phyloP scores from a whole-genome alignment of 1,140 invertebrate species.

The Mactra quadrangularis region DNA sequence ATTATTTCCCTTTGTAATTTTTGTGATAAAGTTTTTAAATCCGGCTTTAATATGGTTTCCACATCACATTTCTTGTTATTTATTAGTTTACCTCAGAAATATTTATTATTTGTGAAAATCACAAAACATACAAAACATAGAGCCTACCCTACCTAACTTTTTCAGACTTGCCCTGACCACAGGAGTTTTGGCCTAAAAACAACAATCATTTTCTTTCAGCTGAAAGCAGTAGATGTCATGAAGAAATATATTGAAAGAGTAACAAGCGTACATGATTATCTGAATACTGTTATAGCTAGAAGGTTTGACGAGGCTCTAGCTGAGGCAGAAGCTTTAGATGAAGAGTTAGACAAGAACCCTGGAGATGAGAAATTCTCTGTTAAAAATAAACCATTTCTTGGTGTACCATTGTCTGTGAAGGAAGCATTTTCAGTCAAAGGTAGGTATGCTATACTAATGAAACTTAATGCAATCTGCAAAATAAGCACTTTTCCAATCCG shows the following conservation, averaged over 20 bases:
- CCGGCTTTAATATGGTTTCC: no score
- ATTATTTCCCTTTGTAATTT: no score
- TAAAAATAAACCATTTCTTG: constrained; percentile 78
- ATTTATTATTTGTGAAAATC: no score
- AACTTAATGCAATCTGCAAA: no score
- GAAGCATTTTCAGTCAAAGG: constrained; percentile 81
- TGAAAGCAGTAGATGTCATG: constrained; percentile 79
- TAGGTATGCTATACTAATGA: neutral
- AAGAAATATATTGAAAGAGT: constrained; percentile 76
- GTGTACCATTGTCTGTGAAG: constrained; percentile 82
- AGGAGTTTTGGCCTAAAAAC: no score
- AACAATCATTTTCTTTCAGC: constrained; percentile 60
- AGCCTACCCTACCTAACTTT: no score
- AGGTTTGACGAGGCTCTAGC: constrained; percentile 77
- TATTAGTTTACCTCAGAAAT: no score
- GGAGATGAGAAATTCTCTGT: constrained; percentile 69
- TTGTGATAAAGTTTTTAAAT: no score
- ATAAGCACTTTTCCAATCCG: no score
- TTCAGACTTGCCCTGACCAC: no score
- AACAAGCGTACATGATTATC: constrained; percentile 74
- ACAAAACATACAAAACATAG: no score
- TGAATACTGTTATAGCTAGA: constrained; percentile 78
- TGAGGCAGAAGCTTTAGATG: constrained; percentile 78
- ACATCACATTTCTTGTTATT: no score
- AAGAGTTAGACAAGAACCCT: constrained; percentile 64